Evolutionary conservation across 2,888 invertebrate genomes (phyloP).

Genomic region (Ophion slaviceki): DNA sequence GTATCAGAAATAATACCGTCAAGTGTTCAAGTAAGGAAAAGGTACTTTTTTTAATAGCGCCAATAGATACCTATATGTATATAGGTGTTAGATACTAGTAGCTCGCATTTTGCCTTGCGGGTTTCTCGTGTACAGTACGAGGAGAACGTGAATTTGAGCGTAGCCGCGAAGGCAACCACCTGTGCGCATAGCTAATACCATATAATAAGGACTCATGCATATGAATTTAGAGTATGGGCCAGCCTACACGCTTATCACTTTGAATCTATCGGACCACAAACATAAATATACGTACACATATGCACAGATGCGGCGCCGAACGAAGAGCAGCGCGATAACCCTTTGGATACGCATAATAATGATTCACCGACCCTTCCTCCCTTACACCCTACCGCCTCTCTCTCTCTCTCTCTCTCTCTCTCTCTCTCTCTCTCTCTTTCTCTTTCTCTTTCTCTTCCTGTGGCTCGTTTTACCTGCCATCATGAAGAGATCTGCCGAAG

Average conservation of each 20-base stretch:
- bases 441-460: constrained; percentile 1
- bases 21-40: too few species aligned
- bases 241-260: constrained; percentile 77
- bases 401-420: not conserved
- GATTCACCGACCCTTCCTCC: constrained; percentile 55
- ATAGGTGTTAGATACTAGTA: constrained; percentile 75
- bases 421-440: too few species aligned
- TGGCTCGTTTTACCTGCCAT: constrained; percentile 40
- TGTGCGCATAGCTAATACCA: constrained; percentile 83
- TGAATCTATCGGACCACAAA: constrained; percentile 75
- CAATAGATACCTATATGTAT: not conserved
- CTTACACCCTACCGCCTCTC: too few species aligned
- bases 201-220: constrained; percentile 82
- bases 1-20: too few species aligned
- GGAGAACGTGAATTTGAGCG: constrained; percentile 37
- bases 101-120: constrained; percentile 66
- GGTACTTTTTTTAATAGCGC: not conserved
- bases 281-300: constrained; percentile 34
- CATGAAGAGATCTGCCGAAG: not conserved
- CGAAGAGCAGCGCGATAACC: constrained; percentile 70
- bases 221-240: constrained; percentile 80
- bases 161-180: constrained; percentile 79
- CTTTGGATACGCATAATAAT: constrained; percentile 73
- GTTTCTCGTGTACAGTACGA: constrained; percentile 60
- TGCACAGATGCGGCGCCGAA: constrained; percentile 36